Base-by-base conservation (phyloP, 2,797 vertebrate genomes). In the Lepus oiostolus region DNA sequence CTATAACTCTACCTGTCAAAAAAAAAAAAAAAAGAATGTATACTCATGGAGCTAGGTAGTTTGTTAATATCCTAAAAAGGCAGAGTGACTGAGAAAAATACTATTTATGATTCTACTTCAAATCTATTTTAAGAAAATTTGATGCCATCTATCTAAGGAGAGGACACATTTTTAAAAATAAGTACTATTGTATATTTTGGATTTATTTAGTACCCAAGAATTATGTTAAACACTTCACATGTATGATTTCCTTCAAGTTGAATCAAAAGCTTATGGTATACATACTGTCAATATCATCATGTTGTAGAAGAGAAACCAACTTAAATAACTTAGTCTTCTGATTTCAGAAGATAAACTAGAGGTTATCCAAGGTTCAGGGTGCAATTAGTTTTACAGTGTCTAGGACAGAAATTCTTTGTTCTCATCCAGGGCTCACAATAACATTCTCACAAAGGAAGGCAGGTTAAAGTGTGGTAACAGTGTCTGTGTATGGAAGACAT, bases 31-130 rank as follows among this genome's bases (percentile, higher is more conserved):
- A 42, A 65, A 26, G 14, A 87, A 89, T 87, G 17, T 72, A 77
- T 88, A 79, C 83, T 93, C 71, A 71, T 85, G 47, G 70, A 77
- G 60, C 75, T 88, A 91, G 11, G 22, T 58, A 65, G 42, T 76
- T 95, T 87, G 60, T 91, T 80, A 30, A 71, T 87, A 79, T 88
- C 52, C 86, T 95, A 58, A 84, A 83, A 95, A 21, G 67, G 76
- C 4, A 85, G 28, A 72, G 21, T 62, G 28, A 92, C 21, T n/a
- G 11, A 28, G 12, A n/a, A 58, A 88, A 87, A 47, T 62, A 86
- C 16, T 68, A 63, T 19, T n/a, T 65, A 5, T 82, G 54, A 74
- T 67, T 81, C 10, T 19, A 32, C 21, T 75, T 1, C 52, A 58
- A 85, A 62, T 88, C 7, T 2, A 60, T 79, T 38, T 21, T 85